Evolutionary conservation across 1,140 invertebrate species (phyloP).

Genomic region (Aphis craccivora): DNA sequence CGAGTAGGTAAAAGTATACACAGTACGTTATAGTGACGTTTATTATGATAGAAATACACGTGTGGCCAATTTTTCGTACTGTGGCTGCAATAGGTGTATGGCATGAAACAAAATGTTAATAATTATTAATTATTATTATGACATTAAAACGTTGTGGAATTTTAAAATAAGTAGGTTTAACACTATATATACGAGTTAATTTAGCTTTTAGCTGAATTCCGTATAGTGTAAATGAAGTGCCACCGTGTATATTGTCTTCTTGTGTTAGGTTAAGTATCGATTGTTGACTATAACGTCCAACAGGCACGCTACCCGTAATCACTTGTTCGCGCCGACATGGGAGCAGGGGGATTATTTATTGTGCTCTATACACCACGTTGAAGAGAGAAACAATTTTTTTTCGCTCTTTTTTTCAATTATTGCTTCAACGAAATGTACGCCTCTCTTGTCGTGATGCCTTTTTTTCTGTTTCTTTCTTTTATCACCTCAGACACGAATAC

Average conservation of each 20-base stretch:
- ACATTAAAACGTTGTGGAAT: background rate
- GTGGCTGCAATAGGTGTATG: too few relatives aligned
- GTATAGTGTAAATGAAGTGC: conserved; percentile 1
- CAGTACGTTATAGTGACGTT: background rate
- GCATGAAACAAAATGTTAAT: background rate
- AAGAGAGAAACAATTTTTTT: conserved; percentile 37
- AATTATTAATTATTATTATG: background rate
- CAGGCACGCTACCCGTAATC: conserved; percentile 57
- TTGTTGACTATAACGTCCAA: conserved; percentile 57
- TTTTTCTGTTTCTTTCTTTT: conserved; percentile 28
- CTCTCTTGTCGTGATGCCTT: conserved; percentile 31
- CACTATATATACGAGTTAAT: background rate
- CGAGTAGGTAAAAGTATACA: background rate
- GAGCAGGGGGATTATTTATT: conserved; percentile 48
- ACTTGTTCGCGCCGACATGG: conserved; percentile 20
- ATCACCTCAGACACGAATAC: conserved; percentile 57
- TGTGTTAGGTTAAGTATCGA: conserved; percentile 52
- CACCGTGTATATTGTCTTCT: background rate
- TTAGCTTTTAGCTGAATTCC: conserved; percentile 22
- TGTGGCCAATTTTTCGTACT: background rate
- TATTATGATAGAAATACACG: background rate
- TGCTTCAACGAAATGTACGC: conserved; percentile 42
- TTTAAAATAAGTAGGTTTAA: background rate
- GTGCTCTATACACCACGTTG: background rate
- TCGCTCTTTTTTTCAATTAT: conserved; percentile 53